phyloP scores from a whole-genome alignment of 2,113 vertebrate species.

The Trichechus manatus region DNA sequence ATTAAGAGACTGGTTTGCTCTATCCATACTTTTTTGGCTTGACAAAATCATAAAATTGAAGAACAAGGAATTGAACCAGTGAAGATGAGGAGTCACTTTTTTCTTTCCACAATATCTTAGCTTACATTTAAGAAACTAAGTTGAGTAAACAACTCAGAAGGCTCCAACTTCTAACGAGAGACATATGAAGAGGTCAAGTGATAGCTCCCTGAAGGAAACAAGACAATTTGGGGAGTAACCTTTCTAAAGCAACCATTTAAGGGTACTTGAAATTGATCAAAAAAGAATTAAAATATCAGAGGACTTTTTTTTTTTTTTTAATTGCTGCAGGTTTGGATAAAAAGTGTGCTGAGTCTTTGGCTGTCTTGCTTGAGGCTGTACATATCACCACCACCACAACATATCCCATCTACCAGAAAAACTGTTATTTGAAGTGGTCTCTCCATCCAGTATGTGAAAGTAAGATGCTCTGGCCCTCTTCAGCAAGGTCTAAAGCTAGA shows the following conservation, averaged over 20 bases:
- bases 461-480: neutral
- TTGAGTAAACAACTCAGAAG: neutral
- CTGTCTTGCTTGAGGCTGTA: neutral
- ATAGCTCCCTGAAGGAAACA: neutral
- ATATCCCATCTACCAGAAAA: neutral
- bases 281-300: neutral
- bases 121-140: conserved; percentile 6
- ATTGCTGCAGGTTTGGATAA: neutral
- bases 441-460: neutral
- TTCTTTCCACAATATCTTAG: neutral
- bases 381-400: neutral
- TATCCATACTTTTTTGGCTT: neutral
- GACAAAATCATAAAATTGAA: neutral
- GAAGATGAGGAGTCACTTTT: neutral
- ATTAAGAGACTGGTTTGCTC: conserved; percentile 21
- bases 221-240: neutral
- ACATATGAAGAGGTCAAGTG: neutral
- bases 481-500: no score
- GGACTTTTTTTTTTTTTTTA: neutral
- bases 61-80: neutral
- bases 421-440: conserved; percentile 3
- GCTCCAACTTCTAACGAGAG: neutral
- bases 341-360: neutral
- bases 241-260: neutral
- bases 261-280: neutral